Evolutionary conservation across 2,888 invertebrate species (phyloP).

Genomic region (Tillus elongatus): DNA sequence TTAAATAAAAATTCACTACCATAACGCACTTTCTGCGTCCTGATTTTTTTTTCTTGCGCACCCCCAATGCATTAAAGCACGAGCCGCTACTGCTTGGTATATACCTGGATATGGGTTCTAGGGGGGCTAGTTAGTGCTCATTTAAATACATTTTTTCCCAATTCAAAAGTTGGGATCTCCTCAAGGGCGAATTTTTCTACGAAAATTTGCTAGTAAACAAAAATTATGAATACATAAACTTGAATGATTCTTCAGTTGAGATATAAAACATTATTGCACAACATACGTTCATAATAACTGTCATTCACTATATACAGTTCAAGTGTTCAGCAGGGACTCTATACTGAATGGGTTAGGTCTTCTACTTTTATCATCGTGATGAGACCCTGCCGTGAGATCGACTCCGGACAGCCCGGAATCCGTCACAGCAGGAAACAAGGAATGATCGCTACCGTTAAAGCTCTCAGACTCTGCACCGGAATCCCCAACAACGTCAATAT

Average conservation of each 20-base stretch:
- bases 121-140: too few species aligned
- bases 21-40: too few species aligned
- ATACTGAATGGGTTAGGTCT: conserved; percentile 80
- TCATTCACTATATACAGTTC: conserved; percentile 38
- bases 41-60: too few species aligned
- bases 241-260: not conserved
- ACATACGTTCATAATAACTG: conserved; percentile 13
- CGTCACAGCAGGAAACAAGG: conserved; percentile 32
- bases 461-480: conserved; percentile 65
- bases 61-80: too few species aligned
- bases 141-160: too few species aligned
- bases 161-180: too few species aligned
- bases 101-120: too few species aligned
- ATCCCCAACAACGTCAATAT: conserved; percentile 78
- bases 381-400: conserved; percentile 44
- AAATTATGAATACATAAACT: too few species aligned
- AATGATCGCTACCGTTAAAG: conserved; percentile 45
- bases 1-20: too few species aligned
- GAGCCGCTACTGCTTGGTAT: too few species aligned
- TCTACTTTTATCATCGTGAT: conserved; percentile 46
- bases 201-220: too few species aligned
- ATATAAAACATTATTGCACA: conserved; percentile 28
- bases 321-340: conserved; percentile 73
- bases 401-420: conserved; percentile 39
- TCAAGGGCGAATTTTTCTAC: too few species aligned